A percentile compares a stretch with the other conserved stretches of the same genome.
Conservation (phyloP, 2,797 vertebrate species). For the Sarcophilus harrisii region DNA sequence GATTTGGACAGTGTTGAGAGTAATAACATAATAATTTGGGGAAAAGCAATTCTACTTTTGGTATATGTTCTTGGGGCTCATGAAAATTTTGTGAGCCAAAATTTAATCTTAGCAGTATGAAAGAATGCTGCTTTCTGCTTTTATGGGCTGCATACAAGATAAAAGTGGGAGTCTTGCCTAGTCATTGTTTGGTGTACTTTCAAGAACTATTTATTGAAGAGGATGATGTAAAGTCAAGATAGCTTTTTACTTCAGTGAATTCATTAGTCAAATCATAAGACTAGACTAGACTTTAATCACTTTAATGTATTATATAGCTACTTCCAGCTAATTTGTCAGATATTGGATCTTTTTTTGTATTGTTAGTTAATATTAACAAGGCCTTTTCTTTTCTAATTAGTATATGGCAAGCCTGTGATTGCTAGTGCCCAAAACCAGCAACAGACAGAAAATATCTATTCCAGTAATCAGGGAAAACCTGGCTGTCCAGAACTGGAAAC, state of each 20-base stretch:
- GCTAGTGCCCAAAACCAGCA: conserved; percentile 79
- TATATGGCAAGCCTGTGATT: conserved; percentile 96
- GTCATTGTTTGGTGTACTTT: conserved; percentile 22
- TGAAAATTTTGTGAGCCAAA: conserved; percentile 20
- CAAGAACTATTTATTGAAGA: background rate
- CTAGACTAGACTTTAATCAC: background rate
- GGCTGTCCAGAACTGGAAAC: conserved; percentile 86
- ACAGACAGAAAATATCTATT: conserved; percentile 74
- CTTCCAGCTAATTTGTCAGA: background rate
- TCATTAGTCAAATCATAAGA: background rate
- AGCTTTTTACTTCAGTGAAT: background rate
- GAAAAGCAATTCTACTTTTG: conserved; percentile 37
- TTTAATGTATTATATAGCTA: background rate
- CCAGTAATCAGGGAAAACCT: conserved; percentile 83
- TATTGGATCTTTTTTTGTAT: background rate
- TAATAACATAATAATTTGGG: conserved; percentile 9
- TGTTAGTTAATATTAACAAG: conserved; percentile 40
- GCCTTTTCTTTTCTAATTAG: conserved; percentile 79
- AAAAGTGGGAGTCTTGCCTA: background rate
- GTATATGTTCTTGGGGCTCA: background rate
- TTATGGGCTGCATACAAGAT: background rate
- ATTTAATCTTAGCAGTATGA: background rate
- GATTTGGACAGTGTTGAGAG: background rate
- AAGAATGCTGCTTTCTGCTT: conserved; percentile 8
- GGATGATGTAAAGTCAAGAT: background rate